Evolutionary conservation across 1,140 invertebrate species (phyloP), one percentile per base, ranked within the genome.

Genomic region (Micrasema minimum): DNA sequence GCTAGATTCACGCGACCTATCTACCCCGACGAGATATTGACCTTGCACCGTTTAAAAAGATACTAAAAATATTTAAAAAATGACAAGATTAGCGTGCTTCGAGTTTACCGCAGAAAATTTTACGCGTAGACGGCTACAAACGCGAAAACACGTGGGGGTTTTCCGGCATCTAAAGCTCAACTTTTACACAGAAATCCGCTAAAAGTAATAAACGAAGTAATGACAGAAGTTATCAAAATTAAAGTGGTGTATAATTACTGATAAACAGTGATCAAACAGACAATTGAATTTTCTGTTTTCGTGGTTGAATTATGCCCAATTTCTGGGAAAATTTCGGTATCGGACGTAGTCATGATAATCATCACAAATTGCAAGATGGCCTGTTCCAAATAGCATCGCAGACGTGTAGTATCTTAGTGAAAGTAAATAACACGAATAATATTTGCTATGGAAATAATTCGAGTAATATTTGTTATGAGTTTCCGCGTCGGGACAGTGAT

Each of bases 381-480:
- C 80, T 91, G 2, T 90, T 90, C 78, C 89, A 91, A 83, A 91
- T 91, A 57, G 89, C 89, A 1, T 89, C 89, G 0, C 89, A 91
- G 77, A 90, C 89, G 66, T 91, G 89, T 73, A 90, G 88, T 77
- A 88, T 91, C 72, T 82, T 91, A 37, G 88, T 91, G 20, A 89
- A 91, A 85, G 89, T 90, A 38, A 90, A 90, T 78, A 90, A 90
- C 76, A 90, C 89, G 46, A 89, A 90, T 79, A 90, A 90, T 76
- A 89, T 90, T 41, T 90, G 88, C 73, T 87, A 88, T 77, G 89
- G 88, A 61, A 85, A 88, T 74, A 87, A 87, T 69, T 83, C 87
- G 31, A 82, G 86, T 22, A 90, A 88, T 76, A 86, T 90, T 68
- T 85, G 88, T 66, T 88, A 88, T 76, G 84, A 85, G 48, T 83